Base-by-base conservation (phyloP, 53 echinoderm and acorn worm species). In the Actinopyga echinites region DNA sequence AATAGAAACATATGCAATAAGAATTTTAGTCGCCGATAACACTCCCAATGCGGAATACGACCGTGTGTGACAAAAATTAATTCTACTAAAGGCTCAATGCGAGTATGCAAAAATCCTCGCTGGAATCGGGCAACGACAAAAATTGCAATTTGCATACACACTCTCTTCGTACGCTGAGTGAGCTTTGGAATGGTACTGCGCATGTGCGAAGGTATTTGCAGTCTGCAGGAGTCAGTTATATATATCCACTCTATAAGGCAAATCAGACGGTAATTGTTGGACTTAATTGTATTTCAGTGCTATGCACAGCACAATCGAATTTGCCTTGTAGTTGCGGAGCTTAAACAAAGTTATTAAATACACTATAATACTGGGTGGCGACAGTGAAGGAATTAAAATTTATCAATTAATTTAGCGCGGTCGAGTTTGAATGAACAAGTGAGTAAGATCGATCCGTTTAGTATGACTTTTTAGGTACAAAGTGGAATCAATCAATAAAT, bases 381-480 rank as follows among this genome's bases (percentile, higher is more conserved):
- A 45, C 71, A 71, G 71, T 24, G 24, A 42, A 40, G 25, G 44
- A 71, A 42, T 71, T 71, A 71, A 71, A 71, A 71, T 40, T 43
- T 71, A 22, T 71, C 40, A 40, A 21, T 71, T 71, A 71, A 71
- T 71, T 71, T 71, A 71, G 71, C 71, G 15, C 25, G 13, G 71
- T 44, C 6, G 71, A 71, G 42, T 71, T 40, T 23, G 45, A 44
- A 71, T 71, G 43, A 71, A 40, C 21, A 25, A 42, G 45, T 71
- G 40, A 25, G 34, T 42, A n/a, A 32, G 71, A 71, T 71, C 71
- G 71, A 71, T 40, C 43, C 15, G 22, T 40, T 33, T 7, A 42
- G 42, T 24, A 22, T 8, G 42, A 44, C 43, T 71, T 71, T 22
- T 71, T 71, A 71, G 26, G 5, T 20, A 42, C 22, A 40, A 22